phyloP scores from a whole-genome alignment of 2,797 vertebrate species.

The Nannoperca australis region DNA sequence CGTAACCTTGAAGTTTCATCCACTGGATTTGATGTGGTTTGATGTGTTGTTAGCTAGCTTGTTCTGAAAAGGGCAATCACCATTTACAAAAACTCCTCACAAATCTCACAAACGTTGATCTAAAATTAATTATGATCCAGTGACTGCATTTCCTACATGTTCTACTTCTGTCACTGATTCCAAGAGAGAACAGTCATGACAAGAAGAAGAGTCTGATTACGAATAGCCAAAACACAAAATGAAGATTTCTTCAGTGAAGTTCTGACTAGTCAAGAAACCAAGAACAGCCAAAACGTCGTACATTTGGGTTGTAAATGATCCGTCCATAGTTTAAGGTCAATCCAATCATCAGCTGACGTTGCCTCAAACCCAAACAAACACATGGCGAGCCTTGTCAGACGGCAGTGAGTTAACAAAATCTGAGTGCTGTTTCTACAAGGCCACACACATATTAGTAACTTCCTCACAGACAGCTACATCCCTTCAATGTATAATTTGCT shows the following conservation, averaged over 20 bases:
- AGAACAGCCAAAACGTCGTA: neutral
- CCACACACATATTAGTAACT: constrained; percentile 15
- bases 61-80: neutral
- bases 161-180: neutral
- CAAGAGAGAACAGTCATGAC: too few species aligned
- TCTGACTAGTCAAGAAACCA: neutral
- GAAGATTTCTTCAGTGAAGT: neutral
- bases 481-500: constrained; percentile 15
- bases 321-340: too few species aligned
- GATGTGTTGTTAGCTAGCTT: neutral
- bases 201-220: too few species aligned
- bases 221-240: neutral
- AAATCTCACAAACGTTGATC: neutral
- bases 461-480: constrained; percentile 10
- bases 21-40: neutral
- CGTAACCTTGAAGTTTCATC: neutral
- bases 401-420: neutral
- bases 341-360: neutral
- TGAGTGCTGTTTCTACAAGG: constrained; percentile 11
- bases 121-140: neutral
- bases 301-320: neutral
- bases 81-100: neutral
- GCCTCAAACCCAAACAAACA: neutral
- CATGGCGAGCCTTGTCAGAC: neutral
- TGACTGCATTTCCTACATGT: neutral